Conservation (phyloP, 2,888 invertebrate species). For the Hirudinaria manillensis region DNA sequence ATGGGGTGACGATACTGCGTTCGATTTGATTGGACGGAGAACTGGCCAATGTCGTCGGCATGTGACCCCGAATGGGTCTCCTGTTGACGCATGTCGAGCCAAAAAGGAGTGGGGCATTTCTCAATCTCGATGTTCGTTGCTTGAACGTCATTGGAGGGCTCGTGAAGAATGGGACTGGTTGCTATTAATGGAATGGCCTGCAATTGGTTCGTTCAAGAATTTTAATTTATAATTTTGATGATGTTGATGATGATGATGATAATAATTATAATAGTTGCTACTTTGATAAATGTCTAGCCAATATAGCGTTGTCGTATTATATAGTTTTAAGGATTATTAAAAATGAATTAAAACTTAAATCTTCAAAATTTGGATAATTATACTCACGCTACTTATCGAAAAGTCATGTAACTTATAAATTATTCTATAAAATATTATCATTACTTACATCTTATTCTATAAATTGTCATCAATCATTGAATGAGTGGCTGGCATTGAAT, state of each 20-base stretch:
- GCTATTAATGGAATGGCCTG: slow-evolving; percentile 97
- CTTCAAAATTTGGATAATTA: too few species aligned
- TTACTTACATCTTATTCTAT: too few species aligned
- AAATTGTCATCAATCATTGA: too few species aligned
- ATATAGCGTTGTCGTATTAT: too few species aligned
- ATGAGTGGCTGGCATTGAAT: too few species aligned
- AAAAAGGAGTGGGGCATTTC: slow-evolving; percentile 89
- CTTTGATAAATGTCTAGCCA: not conserved
- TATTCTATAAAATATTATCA: too few species aligned
- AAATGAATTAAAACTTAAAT: too few species aligned
- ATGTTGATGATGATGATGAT: not conserved
- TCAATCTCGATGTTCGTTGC: slow-evolving; percentile 74
- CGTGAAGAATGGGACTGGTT: slow-evolving; percentile 65
- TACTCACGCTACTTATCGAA: too few species aligned
- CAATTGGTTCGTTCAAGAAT: not conserved
- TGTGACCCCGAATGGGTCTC: not conserved
- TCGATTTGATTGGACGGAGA: slow-evolving; percentile 18
- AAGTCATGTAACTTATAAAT: too few species aligned
- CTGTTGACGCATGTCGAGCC: slow-evolving; percentile 67
- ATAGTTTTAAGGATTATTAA: too few species aligned
- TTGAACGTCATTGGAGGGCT: slow-evolving; percentile 47
- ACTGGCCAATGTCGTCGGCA: not conserved
- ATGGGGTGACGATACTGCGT: slow-evolving; percentile 4
- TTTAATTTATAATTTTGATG: not conserved
- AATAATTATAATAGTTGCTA: too few species aligned